phyloP scores from a whole-genome alignment of 2,888 invertebrate species.

The Octodonta nipae region DNA sequence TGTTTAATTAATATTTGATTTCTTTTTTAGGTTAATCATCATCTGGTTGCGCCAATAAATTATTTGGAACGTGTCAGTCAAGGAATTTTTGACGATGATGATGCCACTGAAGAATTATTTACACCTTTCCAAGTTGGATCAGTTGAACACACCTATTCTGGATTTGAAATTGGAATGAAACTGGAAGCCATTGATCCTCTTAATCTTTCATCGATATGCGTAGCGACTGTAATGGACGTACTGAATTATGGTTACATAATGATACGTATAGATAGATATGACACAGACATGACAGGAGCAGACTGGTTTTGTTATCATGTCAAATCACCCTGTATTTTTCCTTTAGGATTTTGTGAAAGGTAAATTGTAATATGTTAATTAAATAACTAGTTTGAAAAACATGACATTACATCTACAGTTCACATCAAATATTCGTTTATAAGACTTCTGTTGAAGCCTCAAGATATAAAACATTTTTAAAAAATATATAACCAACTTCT shows the following conservation, averaged over 20 bases:
- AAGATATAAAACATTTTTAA: too few species aligned
- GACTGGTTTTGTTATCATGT: slow-evolving; percentile 97
- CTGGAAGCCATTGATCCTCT: slow-evolving; percentile 95
- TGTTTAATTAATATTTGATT: slow-evolving; percentile 2
- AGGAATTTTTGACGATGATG: slow-evolving; percentile 57
- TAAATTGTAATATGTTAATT: too few species aligned
- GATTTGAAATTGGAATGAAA: slow-evolving; percentile 56
- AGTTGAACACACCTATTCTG: slow-evolving; percentile 12
- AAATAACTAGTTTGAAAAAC: too few species aligned
- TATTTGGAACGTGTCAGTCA: slow-evolving; percentile 64
- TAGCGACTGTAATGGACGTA: slow-evolving; percentile 90
- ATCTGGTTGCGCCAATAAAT: slow-evolving; percentile 67
- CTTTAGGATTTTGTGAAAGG: slow-evolving; percentile 84
- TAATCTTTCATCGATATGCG: slow-evolving; percentile 85
- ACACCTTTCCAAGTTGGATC: slow-evolving; percentile 36
- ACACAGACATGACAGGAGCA: slow-evolving; percentile 63
- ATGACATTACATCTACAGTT: too few species aligned
- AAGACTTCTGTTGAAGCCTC: too few species aligned
- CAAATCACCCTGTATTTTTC: slow-evolving; percentile 87
- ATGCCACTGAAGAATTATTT: slow-evolving; percentile 71
- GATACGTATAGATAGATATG: slow-evolving; percentile 78
- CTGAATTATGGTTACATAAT: slow-evolving; percentile 86
- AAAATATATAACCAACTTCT: too few species aligned
- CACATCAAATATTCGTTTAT: too few species aligned
- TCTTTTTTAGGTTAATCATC: slow-evolving; percentile 62